Evolutionary conservation across 92 coral and sea anemone species (phyloP).

Genomic region (Paramuricea clavata): DNA sequence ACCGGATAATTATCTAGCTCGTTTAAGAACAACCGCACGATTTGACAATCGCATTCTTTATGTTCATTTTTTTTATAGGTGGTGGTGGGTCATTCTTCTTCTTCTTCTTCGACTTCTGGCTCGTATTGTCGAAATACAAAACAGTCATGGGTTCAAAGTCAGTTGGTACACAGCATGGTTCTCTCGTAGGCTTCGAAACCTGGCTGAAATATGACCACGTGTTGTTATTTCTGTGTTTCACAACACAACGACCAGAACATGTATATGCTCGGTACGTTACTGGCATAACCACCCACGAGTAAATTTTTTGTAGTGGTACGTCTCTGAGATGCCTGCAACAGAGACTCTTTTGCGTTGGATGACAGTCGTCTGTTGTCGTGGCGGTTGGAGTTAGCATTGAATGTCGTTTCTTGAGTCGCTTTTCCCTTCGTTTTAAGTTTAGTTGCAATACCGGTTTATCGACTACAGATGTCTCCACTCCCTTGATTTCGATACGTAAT

Average conservation of each 20-base stretch:
- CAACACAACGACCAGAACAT: conserved; percentile 18
- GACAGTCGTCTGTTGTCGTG: conserved; percentile 3
- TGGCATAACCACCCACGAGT: not conserved
- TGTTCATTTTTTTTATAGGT: too few species aligned
- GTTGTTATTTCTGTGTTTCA: not conserved
- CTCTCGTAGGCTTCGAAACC: not conserved
- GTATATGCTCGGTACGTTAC: not conserved
- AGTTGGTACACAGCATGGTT: conserved; percentile 47
- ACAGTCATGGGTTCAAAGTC: not conserved
- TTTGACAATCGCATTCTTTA: too few species aligned
- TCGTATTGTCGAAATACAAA: too few species aligned
- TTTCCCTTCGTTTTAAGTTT: not conserved
- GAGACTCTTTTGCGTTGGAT: not conserved
- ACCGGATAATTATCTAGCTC: too few species aligned
- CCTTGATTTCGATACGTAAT: conserved; percentile 19
- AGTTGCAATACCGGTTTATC: conserved; percentile 12
- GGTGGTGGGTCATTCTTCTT: too few species aligned
- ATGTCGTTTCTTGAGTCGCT: not conserved
- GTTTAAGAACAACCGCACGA: too few species aligned
- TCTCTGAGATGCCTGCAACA: conserved; percentile 23
- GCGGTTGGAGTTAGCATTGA: not conserved
- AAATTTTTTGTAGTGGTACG: not conserved
- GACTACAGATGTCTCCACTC: not conserved
- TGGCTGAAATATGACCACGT: not conserved
- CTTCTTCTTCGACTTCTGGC: too few species aligned